phyloP scores from a whole-genome alignment of 2,113 vertebrate species.

The Symphodus melops region DNA sequence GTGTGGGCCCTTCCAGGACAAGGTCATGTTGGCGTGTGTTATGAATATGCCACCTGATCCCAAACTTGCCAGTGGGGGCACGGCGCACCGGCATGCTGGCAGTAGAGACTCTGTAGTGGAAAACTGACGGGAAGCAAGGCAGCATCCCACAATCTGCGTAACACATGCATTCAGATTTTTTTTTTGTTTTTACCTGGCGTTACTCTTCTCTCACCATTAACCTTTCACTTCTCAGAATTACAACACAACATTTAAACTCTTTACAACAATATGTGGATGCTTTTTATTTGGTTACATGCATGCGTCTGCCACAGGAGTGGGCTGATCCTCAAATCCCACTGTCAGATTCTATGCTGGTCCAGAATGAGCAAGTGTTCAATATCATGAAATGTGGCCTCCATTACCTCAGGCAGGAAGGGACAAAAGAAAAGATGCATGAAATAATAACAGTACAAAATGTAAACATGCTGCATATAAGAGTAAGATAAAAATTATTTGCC shows the following conservation, averaged over 20 bases:
- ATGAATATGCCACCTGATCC: slow-evolving; percentile 73
- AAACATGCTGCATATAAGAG: not conserved
- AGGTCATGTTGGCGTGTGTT: slow-evolving; percentile 82
- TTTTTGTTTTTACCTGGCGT: not conserved
- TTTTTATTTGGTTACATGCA: not conserved
- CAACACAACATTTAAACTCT: not conserved
- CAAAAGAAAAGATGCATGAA: not conserved
- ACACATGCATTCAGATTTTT: slow-evolving; percentile 12
- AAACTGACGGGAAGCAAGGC: slow-evolving; percentile 39
- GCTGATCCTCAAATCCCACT: not conserved
- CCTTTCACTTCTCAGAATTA: not conserved
- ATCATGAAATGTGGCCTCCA: slow-evolving; percentile 14
- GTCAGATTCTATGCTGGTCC: slow-evolving; percentile 26
- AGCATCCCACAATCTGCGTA: slow-evolving; percentile 33
- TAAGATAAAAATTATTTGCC: not conserved
- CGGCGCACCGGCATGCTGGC: slow-evolving; percentile 50
- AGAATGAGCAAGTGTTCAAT: slow-evolving; percentile 23
- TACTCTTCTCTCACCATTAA: not conserved
- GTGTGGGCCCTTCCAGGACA: slow-evolving; percentile 72
- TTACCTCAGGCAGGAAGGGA: not conserved
- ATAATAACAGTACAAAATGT: no score
- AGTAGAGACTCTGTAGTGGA: slow-evolving; percentile 15
- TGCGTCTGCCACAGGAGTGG: not conserved
- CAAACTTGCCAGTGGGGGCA: slow-evolving; percentile 62
- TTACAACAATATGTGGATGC: not conserved